Evolutionary conservation across 2,888 invertebrate genomes (phyloP).

Genomic region (Pachliopta kotzebuea): DNA sequence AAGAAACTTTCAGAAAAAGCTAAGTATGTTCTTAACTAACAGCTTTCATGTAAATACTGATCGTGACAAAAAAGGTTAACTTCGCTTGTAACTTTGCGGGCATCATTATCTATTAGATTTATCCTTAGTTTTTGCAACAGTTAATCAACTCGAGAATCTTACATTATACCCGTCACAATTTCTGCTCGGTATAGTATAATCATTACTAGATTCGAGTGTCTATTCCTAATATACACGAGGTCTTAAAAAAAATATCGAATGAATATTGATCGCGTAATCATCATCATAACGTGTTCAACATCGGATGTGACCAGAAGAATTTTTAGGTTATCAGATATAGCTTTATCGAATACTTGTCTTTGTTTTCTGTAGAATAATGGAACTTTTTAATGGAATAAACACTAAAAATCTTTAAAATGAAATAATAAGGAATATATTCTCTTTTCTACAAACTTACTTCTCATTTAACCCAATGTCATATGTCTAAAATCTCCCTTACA

Average conservation of each 20-base stretch:
- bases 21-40: conserved; percentile 1
- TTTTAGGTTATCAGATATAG: background rate
- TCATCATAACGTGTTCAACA: background rate
- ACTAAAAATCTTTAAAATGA: too few species aligned
- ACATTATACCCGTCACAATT: conserved; percentile 3
- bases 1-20: too few species aligned
- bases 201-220: too few species aligned
- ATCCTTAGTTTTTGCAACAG: conserved; percentile 20
- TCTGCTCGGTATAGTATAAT: background rate
- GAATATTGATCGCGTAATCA: background rate
- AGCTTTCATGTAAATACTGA: conserved; percentile 10
- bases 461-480: too few species aligned
- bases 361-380: background rate
- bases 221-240: too few species aligned
- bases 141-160: conserved; percentile 17
- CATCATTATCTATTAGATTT: conserved; percentile 19
- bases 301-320: background rate
- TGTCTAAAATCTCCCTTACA: too few species aligned
- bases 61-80: conserved; percentile 17
- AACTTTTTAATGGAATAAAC: background rate
- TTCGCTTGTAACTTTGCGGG: conserved; percentile 4
- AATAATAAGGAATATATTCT: too few species aligned
- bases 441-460: too few species aligned
- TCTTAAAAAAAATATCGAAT: too few species aligned
- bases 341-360: background rate